Evolutionary conservation across 2,797 vertebrate species (phyloP).

Genomic region (Halcyon badia): DNA sequence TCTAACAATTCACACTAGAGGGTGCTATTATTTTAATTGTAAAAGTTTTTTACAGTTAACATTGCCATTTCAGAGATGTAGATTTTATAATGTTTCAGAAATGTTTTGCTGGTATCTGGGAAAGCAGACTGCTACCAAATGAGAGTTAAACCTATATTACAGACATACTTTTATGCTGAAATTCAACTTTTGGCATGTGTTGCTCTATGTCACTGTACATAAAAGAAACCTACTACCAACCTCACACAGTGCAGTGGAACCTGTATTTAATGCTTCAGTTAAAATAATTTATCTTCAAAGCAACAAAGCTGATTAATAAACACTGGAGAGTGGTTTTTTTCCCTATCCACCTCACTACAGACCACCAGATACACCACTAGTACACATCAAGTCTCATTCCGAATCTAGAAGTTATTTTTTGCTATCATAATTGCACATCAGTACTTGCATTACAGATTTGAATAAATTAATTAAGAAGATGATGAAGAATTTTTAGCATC

Average conservation of each 20-base stretch:
- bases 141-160: not conserved
- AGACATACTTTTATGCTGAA: not conserved
- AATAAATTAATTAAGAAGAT: not conserved
- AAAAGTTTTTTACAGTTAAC: not conserved
- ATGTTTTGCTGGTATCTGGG: not conserved
- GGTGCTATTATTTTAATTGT: constrained; percentile 47
- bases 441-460: not conserved
- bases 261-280: not conserved
- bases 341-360: not conserved
- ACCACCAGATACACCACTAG: not conserved
- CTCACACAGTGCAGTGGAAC: not conserved
- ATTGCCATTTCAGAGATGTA: not conserved
- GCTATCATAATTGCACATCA: not conserved
- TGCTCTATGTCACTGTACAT: not conserved
- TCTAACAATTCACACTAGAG: constrained; percentile 42
- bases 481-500: not conserved
- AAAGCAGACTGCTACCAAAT: not conserved
- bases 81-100: not conserved
- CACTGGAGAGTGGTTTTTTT: not conserved
- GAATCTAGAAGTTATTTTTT: not conserved
- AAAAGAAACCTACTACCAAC: not conserved
- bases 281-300: not conserved
- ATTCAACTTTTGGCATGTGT: not conserved
- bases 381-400: not conserved
- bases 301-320: not conserved